phyloP scores from a whole-genome alignment of 1,140 invertebrate species.

The Chrysopa pallens region DNA sequence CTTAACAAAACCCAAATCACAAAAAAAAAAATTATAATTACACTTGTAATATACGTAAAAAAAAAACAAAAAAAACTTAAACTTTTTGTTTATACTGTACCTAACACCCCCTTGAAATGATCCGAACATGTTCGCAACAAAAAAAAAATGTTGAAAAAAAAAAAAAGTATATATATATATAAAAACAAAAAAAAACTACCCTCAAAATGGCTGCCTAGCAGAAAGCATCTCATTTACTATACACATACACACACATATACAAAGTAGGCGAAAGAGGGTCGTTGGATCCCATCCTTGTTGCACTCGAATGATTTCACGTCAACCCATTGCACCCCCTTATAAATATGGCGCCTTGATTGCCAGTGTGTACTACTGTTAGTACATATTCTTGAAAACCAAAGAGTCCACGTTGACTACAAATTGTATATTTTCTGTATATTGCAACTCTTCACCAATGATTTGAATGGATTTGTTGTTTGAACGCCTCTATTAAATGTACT shows the following conservation, averaged over 20 bases:
- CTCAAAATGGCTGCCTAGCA: constrained; percentile 26
- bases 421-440: too few relatives aligned
- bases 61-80: neutral
- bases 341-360: constrained; percentile 26
- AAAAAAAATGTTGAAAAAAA: constrained; percentile 10
- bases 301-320: constrained; percentile 22
- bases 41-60: too few relatives aligned
- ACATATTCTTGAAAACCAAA: neutral
- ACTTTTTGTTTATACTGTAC: constrained; percentile 16
- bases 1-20: too few relatives aligned
- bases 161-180: constrained; percentile 10
- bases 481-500: too few relatives aligned
- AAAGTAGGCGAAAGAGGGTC: constrained; percentile 19
- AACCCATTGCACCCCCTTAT: constrained; percentile 22
- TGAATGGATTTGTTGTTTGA: too few relatives aligned
- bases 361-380: constrained; percentile 20
- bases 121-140: constrained; percentile 20
- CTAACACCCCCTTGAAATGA: constrained; percentile 18
- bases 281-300: constrained; percentile 21
- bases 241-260: too few relatives aligned
- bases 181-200: constrained; percentile 21
- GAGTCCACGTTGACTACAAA: constrained; percentile 15
- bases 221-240: constrained; percentile 23
- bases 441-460: too few relatives aligned
- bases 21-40: too few relatives aligned